Evolutionary conservation across 2,113 vertebrate genomes (phyloP).

Genomic region (Apus apus): DNA sequence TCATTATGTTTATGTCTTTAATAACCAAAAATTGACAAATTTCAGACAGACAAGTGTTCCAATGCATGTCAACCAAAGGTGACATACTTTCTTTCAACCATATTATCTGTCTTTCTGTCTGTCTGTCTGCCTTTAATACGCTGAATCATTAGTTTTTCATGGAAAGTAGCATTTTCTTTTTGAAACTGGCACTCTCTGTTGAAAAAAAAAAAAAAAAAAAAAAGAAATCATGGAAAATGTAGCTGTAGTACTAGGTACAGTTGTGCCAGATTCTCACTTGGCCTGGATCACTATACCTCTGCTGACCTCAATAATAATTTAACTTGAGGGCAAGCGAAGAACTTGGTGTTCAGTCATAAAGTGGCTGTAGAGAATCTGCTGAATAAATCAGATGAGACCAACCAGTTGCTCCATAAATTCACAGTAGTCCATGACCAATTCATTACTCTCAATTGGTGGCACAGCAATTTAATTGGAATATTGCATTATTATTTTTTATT

Average conservation of each 20-base stretch:
- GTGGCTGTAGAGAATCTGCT: conserved; percentile 1
- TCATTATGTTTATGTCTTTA: background rate
- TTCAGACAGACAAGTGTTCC: background rate
- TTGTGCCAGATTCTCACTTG: conserved; percentile 50
- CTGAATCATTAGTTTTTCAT: conserved; percentile 26
- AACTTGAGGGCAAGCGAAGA: conserved; percentile 39
- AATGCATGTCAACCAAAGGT: background rate
- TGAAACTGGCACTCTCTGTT: background rate
- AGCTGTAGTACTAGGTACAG: background rate
- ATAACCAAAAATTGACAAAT: background rate
- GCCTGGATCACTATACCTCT: conserved; percentile 43
- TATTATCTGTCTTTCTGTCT: background rate
- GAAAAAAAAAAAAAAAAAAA: background rate
- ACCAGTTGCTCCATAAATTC: background rate
- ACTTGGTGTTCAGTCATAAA: conserved; percentile 37
- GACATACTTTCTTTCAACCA: background rate
- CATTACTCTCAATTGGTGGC: background rate
- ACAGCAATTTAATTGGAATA: background rate
- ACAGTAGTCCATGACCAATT: background rate
- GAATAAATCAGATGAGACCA: conserved; percentile 13
- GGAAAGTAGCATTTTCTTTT: background rate
- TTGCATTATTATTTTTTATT: background rate
- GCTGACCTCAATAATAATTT: conserved; percentile 59
- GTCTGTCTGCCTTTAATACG: background rate
- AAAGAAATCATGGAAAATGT: conserved; percentile 25